These are phyloP conservation scores for Ischnura elegans DNA, from an alignment of 2,888 invertebrate species.

Conservation along the genomic window DNA sequence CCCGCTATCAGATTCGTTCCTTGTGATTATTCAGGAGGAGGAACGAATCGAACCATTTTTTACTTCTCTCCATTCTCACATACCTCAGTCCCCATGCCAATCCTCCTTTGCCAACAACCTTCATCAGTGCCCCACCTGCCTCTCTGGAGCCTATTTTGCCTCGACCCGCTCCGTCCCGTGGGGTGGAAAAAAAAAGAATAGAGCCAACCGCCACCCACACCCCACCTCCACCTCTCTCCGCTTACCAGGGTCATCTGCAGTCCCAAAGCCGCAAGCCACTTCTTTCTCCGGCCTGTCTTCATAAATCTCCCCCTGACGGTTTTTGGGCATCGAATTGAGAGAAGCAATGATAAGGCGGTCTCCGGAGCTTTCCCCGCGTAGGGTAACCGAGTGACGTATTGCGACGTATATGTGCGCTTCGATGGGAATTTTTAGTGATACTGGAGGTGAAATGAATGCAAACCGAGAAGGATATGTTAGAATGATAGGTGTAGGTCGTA, in stretches of 20 bases:
- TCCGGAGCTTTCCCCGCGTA: neutral
- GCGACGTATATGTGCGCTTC: neutral
- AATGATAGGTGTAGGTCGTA: too few relatives aligned
- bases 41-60: too few relatives aligned
- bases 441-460: neutral
- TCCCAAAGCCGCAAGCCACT: slow-evolving; percentile 64
- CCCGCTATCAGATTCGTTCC: too few relatives aligned
- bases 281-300: slow-evolving; percentile 46
- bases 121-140: neutral
- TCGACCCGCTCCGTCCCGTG: neutral
- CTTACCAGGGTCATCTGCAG: neutral
- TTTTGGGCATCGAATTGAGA: slow-evolving; percentile 52
- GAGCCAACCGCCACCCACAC: neutral
- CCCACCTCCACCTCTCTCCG: neutral
- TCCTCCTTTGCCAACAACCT: neutral
- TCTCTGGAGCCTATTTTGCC: neutral
- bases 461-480: too few relatives aligned
- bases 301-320: slow-evolving; percentile 44
- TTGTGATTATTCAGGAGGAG: too few relatives aligned
- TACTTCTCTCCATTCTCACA: too few relatives aligned
- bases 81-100: too few relatives aligned
- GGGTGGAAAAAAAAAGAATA: neutral
- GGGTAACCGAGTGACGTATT: neutral
- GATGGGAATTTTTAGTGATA: neutral
- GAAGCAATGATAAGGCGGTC: slow-evolving; percentile 46